Evolutionary conservation across 2,888 invertebrate species (phyloP).

Genomic region (Nomada fabriciana): DNA sequence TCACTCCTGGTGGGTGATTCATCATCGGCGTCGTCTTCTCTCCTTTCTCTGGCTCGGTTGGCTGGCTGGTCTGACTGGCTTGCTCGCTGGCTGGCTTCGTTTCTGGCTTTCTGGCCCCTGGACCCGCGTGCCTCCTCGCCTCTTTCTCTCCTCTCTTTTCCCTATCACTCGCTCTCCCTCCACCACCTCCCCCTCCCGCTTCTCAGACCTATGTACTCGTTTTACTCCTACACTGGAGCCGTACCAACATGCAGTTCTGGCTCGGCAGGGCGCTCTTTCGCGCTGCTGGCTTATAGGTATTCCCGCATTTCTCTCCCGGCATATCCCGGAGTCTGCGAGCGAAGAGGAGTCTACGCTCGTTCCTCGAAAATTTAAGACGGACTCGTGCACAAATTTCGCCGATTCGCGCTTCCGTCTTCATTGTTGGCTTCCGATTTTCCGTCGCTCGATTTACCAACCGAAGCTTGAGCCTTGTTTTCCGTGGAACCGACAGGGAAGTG

Average conservation of each 20-base stretch:
- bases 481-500: slow-evolving; percentile 42
- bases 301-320: slow-evolving; percentile 57
- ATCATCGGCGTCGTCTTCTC: slow-evolving; percentile 79
- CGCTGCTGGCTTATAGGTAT: slow-evolving; percentile 62
- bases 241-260: slow-evolving; percentile 74
- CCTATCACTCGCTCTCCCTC: slow-evolving; percentile 35
- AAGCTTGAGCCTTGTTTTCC: too few relatives aligned
- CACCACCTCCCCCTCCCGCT: slow-evolving; percentile 48
- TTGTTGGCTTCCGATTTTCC: too few relatives aligned
- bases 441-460: too few relatives aligned
- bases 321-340: slow-evolving; percentile 47
- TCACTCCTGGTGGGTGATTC: slow-evolving; percentile 77
- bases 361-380: slow-evolving; percentile 31
- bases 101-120: slow-evolving; percentile 66
- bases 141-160: slow-evolving; percentile 15
- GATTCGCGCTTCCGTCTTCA: slow-evolving; percentile 1
- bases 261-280: slow-evolving; percentile 73
- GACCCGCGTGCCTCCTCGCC: slow-evolving; percentile 33
- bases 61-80: slow-evolving; percentile 55
- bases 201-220: slow-evolving; percentile 70
- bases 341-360: slow-evolving; percentile 29
- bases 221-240: slow-evolving; percentile 75
- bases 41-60: slow-evolving; percentile 68
- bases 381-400: background rate
- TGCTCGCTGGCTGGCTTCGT: slow-evolving; percentile 57